phyloP scores from a whole-genome alignment of 1,140 invertebrate species.

The Zaprionus lachaisei region DNA sequence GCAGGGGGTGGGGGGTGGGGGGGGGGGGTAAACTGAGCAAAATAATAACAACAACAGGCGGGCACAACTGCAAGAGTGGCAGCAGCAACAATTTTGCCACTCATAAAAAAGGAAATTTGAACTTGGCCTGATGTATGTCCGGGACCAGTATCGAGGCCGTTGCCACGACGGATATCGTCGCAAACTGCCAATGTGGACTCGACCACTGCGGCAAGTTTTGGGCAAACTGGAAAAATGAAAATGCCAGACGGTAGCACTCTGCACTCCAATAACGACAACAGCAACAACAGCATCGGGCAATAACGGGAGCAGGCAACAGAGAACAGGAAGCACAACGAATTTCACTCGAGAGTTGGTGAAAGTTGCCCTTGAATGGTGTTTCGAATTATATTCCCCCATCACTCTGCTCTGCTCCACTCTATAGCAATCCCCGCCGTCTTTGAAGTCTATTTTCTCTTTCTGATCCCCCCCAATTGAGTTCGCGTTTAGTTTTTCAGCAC shows the following conservation, averaged over 20 bases:
- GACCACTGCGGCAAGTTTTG: slow-evolving; percentile 70
- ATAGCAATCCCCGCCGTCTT: neutral
- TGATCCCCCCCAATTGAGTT: slow-evolving; percentile 63
- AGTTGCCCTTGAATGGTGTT: slow-evolving; percentile 81
- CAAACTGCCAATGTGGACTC: slow-evolving; percentile 70
- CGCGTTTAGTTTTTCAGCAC: slow-evolving; percentile 57
- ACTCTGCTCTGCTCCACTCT: neutral
- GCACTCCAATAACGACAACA: slow-evolving; percentile 24
- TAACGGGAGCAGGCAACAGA: neutral
- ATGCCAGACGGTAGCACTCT: slow-evolving; percentile 62
- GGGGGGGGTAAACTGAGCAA: slow-evolving; percentile 27
- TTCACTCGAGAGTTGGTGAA: slow-evolving; percentile 69
- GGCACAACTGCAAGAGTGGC: slow-evolving; percentile 19
- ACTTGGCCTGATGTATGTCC: slow-evolving; percentile 81
- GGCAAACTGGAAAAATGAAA: slow-evolving; percentile 65
- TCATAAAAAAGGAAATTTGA: slow-evolving; percentile 76
- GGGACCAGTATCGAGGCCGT: neutral
- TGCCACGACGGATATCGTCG: slow-evolving; percentile 36
- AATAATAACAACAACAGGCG: slow-evolving; percentile 34
- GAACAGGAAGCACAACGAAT: slow-evolving; percentile 35
- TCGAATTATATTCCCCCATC: slow-evolving; percentile 63
- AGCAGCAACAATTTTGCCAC: slow-evolving; percentile 52
- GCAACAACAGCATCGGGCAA: slow-evolving; percentile 6
- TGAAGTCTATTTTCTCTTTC: slow-evolving; percentile 34
- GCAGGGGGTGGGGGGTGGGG: neutral